Conservation (phyloP, 2,888 invertebrate genomes). For the Melanostoma scalare region DNA sequence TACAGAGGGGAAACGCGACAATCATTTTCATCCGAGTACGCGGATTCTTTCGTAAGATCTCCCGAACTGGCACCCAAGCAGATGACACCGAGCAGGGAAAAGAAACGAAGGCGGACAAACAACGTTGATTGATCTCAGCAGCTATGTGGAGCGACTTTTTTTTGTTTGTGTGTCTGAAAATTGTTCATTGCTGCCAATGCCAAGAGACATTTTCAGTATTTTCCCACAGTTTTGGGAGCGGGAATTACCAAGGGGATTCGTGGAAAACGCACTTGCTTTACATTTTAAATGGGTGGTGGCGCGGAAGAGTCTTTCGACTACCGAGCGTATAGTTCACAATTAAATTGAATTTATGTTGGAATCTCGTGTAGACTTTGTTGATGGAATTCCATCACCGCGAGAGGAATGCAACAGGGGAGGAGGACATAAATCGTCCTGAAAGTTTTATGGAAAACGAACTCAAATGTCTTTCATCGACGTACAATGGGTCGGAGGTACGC, state of each 20-base stretch:
- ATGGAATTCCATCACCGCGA: constrained; percentile 30
- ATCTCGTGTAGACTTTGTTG: constrained; percentile 51
- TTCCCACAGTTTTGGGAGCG: constrained; percentile 66
- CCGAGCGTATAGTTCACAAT: constrained; percentile 48
- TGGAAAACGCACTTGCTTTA: constrained; percentile 65
- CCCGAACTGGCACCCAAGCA: constrained; percentile 39
- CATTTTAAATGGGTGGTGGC: constrained; percentile 51
- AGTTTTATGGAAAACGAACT: constrained; percentile 63
- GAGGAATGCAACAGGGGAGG: constrained; percentile 14
- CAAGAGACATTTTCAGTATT: constrained; percentile 61
- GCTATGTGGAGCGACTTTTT: constrained; percentile 62
- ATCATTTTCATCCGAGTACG: constrained; percentile 41
- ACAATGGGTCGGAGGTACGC: constrained; percentile 1
- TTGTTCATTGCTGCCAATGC: neutral
- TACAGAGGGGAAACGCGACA: constrained; percentile 32
- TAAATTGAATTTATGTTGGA: constrained; percentile 66
- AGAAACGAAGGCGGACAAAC: constrained; percentile 52
- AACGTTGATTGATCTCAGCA: constrained; percentile 72
- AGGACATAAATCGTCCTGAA: constrained; percentile 51
- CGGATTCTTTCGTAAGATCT: constrained; percentile 61
- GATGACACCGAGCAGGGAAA: constrained; percentile 47
- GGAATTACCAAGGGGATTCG: constrained; percentile 49
- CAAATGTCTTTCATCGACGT: constrained; percentile 42
- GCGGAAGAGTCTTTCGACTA: constrained; percentile 44
- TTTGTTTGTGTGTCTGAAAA: constrained; percentile 12